Evolutionary conservation across 2,888 invertebrate genomes (phyloP).

Genomic region (Brachyptera risi): DNA sequence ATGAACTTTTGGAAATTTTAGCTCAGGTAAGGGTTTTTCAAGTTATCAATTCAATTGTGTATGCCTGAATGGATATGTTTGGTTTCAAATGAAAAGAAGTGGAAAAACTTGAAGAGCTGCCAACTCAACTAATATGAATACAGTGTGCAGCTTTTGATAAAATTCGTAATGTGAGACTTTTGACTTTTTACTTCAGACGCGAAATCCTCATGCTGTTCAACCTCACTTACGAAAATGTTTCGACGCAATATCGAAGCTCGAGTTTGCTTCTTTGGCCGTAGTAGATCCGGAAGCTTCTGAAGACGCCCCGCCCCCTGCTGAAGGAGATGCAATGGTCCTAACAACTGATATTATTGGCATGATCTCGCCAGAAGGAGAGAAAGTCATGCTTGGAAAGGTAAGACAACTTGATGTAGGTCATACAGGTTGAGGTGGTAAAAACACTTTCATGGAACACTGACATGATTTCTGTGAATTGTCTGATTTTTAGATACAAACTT

Average conservation of each 20-base stretch:
- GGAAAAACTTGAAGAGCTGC: too few relatives aligned
- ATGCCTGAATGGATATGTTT: too few relatives aligned
- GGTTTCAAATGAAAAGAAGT: too few relatives aligned
- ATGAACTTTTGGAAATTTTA: slow-evolving; percentile 82
- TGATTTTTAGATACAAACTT: too few relatives aligned
- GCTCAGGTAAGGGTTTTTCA: slow-evolving; percentile 60
- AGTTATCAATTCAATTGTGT: too few relatives aligned
- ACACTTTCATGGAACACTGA: too few relatives aligned
- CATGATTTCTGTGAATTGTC: too few relatives aligned
- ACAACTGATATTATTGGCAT: slow-evolving; percentile 85
- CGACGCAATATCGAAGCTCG: slow-evolving; percentile 73
- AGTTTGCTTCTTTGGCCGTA: slow-evolving; percentile 61
- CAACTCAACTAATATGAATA: too few relatives aligned
- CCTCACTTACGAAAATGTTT: slow-evolving; percentile 88
- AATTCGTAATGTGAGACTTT: too few relatives aligned
- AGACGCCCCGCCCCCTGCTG: slow-evolving; percentile 61
- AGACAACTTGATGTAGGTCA: too few relatives aligned
- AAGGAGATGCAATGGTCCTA: slow-evolving; percentile 40
- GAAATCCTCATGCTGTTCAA: slow-evolving; percentile 85
- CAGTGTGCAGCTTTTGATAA: too few relatives aligned
- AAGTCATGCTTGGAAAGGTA: slow-evolving; percentile 70
- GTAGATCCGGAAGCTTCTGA: slow-evolving; percentile 48
- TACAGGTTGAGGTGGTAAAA: too few relatives aligned
- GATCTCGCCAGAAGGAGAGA: slow-evolving; percentile 86
- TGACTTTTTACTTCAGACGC: slow-evolving; percentile 59